Evolutionary conservation across 2,888 invertebrate genomes (phyloP), one percentile per base, ranked within the genome.

Genomic region (Drosophila hamatofila): DNA sequence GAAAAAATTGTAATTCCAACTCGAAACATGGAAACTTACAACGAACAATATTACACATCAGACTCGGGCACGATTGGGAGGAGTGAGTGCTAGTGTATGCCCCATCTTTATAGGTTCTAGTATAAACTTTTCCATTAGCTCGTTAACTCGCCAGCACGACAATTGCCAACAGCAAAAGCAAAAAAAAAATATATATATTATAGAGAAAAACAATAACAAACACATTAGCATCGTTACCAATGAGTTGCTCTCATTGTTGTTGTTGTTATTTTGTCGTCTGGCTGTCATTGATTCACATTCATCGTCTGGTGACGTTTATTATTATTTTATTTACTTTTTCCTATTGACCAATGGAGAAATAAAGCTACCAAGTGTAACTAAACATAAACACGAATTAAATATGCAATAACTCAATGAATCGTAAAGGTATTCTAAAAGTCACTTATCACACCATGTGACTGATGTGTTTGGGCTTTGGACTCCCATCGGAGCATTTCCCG

Each of bases 91-190:
- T 39, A 16, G 25, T 46, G 37, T 58, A 35, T 63, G 65, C 61
- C 57, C 48, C 56, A 65, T 70, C 39, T 72, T 67, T 64, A 75
- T 72, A 67, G 60, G 66, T 76, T 78, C 67, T 70, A 77, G 75
- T 81, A 73, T 63, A 83, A 89, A 87, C 75, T 88, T 87, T 87
- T 87, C 87, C 87, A 87, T 87, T 89, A 87, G 86, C 86, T 89
- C 83, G 90, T 89, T 89, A 88, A 75, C 77, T 81, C 48, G 78
- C 75, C 52, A 49, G 63, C 75, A 72, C 83, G 80, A 88, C 86
- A 83, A 88, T 77, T 78, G 78, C 73, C 63, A 56, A 56, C 78
- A 66, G 37, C 69, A 69, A 44, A 54, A 23, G 25, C 21, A 30
- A 61, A 51, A 14, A 37, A 52, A 52, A 16, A 49, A 49, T 58